Evolutionary conservation across 2,113 vertebrate genomes (phyloP).

Genomic region (Thalassoma bifasciatum): DNA sequence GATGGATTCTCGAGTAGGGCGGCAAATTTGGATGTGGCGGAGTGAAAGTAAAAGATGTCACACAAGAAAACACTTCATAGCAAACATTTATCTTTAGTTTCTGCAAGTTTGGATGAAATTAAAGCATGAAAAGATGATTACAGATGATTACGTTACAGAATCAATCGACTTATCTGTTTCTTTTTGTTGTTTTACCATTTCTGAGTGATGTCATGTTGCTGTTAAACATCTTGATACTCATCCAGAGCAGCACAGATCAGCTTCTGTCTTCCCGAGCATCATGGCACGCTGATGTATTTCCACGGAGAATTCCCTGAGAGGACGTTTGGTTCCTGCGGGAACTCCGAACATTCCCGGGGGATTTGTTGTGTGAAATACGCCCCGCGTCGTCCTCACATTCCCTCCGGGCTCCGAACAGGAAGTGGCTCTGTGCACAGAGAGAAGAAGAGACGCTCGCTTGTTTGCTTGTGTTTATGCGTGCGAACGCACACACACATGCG

Average conservation of each 20-base stretch:
- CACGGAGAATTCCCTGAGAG: slow-evolving; percentile 45
- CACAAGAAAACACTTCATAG: too few relatives aligned
- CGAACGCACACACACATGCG: slow-evolving; percentile 28
- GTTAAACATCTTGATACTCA: too few relatives aligned
- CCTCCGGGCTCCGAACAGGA: slow-evolving; percentile 59
- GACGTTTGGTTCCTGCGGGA: slow-evolving; percentile 56
- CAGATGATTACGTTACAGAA: too few relatives aligned
- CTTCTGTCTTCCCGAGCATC: slow-evolving; percentile 9
- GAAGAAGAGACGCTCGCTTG: slow-evolving; percentile 11
- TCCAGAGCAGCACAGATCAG: slow-evolving; percentile 3
- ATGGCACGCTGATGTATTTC: slow-evolving; percentile 20
- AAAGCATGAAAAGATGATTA: too few relatives aligned
- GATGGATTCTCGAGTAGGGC: not conserved
- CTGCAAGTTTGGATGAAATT: too few relatives aligned
- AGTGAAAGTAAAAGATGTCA: too few relatives aligned
- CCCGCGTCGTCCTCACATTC: slow-evolving; percentile 49
- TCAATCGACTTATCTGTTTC: too few relatives aligned
- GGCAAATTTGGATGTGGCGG: not conserved
- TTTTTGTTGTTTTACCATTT: not conserved
- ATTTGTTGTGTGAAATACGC: slow-evolving; percentile 54
- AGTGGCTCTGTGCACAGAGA: slow-evolving; percentile 41
- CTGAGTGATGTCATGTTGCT: not conserved
- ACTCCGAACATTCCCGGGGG: slow-evolving; percentile 62
- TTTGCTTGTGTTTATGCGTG: slow-evolving; percentile 40
- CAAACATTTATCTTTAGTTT: too few relatives aligned